Percentiles rank a stretch among this genome's conserved stretches.
phyloP scores from a whole-genome alignment of 2,888 invertebrate species.

The Peribatodes rhomboidaria region DNA sequence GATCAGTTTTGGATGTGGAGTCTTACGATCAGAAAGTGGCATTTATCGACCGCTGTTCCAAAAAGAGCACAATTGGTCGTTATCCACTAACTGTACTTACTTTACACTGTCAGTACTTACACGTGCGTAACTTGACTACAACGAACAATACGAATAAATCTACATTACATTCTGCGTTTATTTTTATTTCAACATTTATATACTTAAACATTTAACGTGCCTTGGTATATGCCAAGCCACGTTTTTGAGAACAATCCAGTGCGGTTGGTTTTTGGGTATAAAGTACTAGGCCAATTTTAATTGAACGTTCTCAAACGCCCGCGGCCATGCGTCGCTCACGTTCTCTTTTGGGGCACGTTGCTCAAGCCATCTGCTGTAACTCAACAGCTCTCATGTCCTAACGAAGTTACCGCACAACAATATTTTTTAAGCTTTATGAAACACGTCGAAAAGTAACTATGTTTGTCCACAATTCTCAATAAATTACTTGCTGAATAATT shows the following conservation, averaged over 20 bases:
- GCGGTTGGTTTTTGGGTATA: slow-evolving; percentile 9
- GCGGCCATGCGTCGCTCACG: slow-evolving; percentile 30
- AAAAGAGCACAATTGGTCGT: slow-evolving; percentile 19
- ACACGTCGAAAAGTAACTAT: neutral
- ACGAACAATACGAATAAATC: slow-evolving; percentile 23
- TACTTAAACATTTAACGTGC: neutral
- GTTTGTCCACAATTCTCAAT: slow-evolving; percentile 1
- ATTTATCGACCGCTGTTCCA: slow-evolving; percentile 6
- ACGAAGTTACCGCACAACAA: slow-evolving; percentile 7
- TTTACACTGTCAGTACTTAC: neutral
- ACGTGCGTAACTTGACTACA: slow-evolving; percentile 4
- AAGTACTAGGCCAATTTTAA: slow-evolving; percentile 31
- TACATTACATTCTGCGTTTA: neutral
- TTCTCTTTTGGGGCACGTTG: slow-evolving; percentile 36
- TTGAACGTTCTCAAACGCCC: slow-evolving; percentile 33
- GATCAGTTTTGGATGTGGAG: neutral
- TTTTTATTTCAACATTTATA: neutral
- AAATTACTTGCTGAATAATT: slow-evolving; percentile 17
- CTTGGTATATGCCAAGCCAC: neutral
- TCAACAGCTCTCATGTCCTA: slow-evolving; percentile 9
- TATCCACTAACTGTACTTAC: slow-evolving; percentile 6
- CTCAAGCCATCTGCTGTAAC: slow-evolving; percentile 34
- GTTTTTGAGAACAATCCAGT: neutral
- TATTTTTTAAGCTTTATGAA: slow-evolving; percentile 7
- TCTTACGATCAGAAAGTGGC: neutral